These are phyloP conservation scores for Antechinus stuartii DNA, from an alignment of 2,113 vertebrate genomes.

Conservation along the genomic window DNA sequence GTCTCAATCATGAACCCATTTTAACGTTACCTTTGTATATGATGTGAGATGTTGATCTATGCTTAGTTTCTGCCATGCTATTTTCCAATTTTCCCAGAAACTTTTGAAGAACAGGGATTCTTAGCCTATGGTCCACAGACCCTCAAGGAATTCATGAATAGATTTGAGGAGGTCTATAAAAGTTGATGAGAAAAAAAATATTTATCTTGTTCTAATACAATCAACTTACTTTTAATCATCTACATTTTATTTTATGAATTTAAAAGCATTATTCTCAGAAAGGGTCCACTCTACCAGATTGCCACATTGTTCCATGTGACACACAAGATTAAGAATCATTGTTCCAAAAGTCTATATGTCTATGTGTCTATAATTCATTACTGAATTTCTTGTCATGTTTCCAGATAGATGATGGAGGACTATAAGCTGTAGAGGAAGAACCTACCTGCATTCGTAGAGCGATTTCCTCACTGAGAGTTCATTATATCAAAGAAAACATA, in stretches of 20 bases:
- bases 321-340: background rate
- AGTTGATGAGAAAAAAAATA: background rate
- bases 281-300: background rate
- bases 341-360: background rate
- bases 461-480: background rate
- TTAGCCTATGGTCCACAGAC: background rate
- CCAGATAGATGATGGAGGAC: background rate
- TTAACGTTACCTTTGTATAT: too few species aligned
- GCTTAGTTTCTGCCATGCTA: too few species aligned
- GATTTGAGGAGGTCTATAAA: background rate
- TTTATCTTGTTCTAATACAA: background rate
- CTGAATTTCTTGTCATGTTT: background rate
- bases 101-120: background rate
- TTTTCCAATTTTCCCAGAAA: too few species aligned
- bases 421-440: background rate
- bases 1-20: too few species aligned
- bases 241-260: background rate
- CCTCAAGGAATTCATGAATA: background rate
- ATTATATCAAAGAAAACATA: background rate
- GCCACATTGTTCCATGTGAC: background rate
- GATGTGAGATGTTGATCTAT: too few species aligned
- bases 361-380: background rate
- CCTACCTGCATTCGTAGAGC: background rate
- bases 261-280: background rate
- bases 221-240: background rate